Conservation (phyloP, 1,140 invertebrate genomes). For the Lucilia cuprina region DNA sequence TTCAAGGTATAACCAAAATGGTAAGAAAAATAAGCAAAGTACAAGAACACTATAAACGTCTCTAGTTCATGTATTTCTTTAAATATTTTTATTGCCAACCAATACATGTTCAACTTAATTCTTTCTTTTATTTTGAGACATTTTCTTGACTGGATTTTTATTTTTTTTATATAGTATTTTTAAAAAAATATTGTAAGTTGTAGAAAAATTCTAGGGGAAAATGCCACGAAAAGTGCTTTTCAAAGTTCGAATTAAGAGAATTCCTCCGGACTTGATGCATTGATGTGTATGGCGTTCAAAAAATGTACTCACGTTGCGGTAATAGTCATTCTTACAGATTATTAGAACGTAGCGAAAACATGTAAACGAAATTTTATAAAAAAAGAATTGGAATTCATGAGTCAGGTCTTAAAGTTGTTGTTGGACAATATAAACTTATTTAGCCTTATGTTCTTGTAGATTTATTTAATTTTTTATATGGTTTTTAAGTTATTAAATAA, state of each 20-base stretch:
- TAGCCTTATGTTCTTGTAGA: background rate
- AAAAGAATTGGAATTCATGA: background rate
- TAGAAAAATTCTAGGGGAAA: background rate
- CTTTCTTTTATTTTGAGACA: background rate
- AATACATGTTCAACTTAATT: constrained; percentile 20
- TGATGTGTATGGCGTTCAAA: background rate
- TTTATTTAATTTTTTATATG: background rate
- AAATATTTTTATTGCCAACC: background rate
- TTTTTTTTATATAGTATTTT: background rate
- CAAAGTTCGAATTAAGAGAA: background rate
- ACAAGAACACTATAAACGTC: background rate
- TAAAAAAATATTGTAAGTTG: background rate
- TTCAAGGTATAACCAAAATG: background rate
- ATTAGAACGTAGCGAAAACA: background rate
- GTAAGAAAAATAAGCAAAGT: background rate
- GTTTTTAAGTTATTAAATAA: background rate
- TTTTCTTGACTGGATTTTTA: background rate
- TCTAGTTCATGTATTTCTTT: background rate
- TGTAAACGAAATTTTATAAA: background rate
- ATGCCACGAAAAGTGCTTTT: background rate
- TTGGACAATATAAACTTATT: background rate
- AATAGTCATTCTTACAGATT: background rate
- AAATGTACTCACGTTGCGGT: background rate
- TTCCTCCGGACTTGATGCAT: background rate
- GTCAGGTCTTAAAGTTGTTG: background rate